phyloP scores from a whole-genome alignment of 1,140 invertebrate species.

The Drosophila murphyi region DNA sequence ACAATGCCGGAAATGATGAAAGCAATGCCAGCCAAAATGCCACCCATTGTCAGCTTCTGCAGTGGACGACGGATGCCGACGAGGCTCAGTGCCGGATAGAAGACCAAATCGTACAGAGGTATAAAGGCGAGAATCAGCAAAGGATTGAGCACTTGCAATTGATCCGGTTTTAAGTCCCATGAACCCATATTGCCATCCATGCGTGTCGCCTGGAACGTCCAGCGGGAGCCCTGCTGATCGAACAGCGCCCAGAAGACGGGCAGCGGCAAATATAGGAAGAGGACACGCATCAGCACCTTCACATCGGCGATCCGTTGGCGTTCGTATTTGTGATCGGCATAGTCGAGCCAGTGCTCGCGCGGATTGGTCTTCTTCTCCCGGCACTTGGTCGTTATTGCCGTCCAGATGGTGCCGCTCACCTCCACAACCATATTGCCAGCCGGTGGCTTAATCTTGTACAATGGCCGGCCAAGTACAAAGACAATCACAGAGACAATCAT shows the following conservation, averaged over 20 bases:
- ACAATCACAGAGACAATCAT: constrained; percentile 94
- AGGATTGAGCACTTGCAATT: constrained; percentile 92
- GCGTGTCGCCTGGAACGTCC: constrained; percentile 96
- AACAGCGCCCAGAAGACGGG: constrained; percentile 94
- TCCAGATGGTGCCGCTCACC: constrained; percentile 92
- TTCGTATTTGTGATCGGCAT: constrained; percentile 91
- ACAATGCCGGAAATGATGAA: constrained; percentile 95
- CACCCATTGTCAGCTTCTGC: constrained; percentile 89
- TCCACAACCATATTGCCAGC: constrained; percentile 92
- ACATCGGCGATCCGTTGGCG: constrained; percentile 88
- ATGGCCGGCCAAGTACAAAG: constrained; percentile 91
- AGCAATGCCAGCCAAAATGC: constrained; percentile 91
- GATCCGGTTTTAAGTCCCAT: constrained; percentile 90
- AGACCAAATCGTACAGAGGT: constrained; percentile 90
- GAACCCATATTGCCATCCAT: constrained; percentile 93
- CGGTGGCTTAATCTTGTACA: constrained; percentile 93
- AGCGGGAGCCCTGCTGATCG: constrained; percentile 94
- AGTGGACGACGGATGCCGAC: constrained; percentile 85
- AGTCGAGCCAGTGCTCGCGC: constrained; percentile 92
- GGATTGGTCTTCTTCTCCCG: constrained; percentile 86
- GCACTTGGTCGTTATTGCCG: constrained; percentile 88
- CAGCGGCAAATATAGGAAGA: constrained; percentile 91
- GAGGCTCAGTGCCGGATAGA: constrained; percentile 88
- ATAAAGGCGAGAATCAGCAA: constrained; percentile 91
- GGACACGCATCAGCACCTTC: constrained; percentile 88